Evolutionary conservation across 2,888 invertebrate species (phyloP).

Genomic region (Drosophila birchii): DNA sequence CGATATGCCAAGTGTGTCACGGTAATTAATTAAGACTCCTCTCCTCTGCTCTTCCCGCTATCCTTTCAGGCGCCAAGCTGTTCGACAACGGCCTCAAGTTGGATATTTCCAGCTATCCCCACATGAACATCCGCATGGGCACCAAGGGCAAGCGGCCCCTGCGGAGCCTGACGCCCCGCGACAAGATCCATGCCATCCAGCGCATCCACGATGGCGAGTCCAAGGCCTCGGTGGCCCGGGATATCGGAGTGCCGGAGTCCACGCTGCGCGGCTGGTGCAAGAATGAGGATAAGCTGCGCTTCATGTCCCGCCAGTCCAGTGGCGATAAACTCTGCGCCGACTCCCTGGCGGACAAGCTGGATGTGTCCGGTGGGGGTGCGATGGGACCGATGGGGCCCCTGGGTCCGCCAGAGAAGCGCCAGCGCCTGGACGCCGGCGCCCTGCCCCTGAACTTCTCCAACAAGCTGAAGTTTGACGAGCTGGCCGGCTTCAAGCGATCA

Average conservation of each 20-base stretch:
- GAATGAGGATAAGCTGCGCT: constrained; percentile 91
- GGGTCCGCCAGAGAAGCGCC: constrained; percentile 83
- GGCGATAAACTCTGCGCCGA: constrained; percentile 87
- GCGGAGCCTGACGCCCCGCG: constrained; percentile 90
- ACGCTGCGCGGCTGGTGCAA: constrained; percentile 95
- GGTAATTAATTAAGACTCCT: constrained; percentile 56
- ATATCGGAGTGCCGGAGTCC: constrained; percentile 94
- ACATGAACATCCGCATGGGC: constrained; percentile 86
- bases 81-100: constrained; percentile 84
- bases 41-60: constrained; percentile 23
- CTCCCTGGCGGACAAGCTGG: constrained; percentile 81
- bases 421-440: constrained; percentile 80
- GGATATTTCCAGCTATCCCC: constrained; percentile 84
- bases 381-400: constrained; percentile 56
- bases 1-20: constrained; percentile 64
- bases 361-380: constrained; percentile 63
- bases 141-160: constrained; percentile 92
- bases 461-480: constrained; percentile 84
- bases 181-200: constrained; percentile 92
- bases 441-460: constrained; percentile 84
- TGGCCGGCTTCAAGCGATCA: constrained; percentile 82
- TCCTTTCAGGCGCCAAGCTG: constrained; percentile 82
- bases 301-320: constrained; percentile 89
- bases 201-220: constrained; percentile 94
- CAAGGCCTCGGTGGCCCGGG: constrained; percentile 93